Base-by-base conservation (phyloP, 1,140 invertebrate species). In the Xylocopa sonorina region DNA sequence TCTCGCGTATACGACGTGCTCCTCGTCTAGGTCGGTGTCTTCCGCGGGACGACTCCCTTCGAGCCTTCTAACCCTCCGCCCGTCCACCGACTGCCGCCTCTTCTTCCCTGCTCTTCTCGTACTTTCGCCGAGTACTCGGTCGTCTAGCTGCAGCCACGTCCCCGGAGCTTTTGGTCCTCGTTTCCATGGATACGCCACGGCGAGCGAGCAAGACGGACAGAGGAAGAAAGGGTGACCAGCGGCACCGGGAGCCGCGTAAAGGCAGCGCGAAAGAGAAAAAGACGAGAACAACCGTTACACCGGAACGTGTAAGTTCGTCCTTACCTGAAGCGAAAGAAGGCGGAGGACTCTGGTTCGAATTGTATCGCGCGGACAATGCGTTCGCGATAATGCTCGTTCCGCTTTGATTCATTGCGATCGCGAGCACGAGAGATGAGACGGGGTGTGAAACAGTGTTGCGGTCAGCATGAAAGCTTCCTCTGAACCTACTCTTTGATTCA, bases 291-390 rank as follows among this genome's bases (percentile, higher is more conserved):
- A 0, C 27, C 50, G 69, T 32, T 18, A 46, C 50, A 38, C 6
- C 60, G 57, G 38, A n/a, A n/a, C 50, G 57, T 58, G 55, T 29
- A 80, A 86, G 74, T 87, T 87, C 38, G 62, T 66, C 55, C 51
- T 73, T 68, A 55, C 41, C n/a, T 41, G 50, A 16, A 81, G 81
- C 41, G 83, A 83, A 68, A 57, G 63, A 75, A 72, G 58, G 69
- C 76, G 60, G n/a, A n/a, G n/a, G n/a, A 1, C 62, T 41, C 66
- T 71, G 58, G 81, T 81, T 88, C 67, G 81, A 88, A 88, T 87
- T 88, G 83, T 88, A 88, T 88, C 77, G 87, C 83, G 69, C 81
- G 78, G 68, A 88, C 87, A 88, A 88, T 88, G 80, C 81, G 86
- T 78, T 87, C 87, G 82, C 76, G 75, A 83, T 87, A 87, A 88